Evolutionary conservation across 2,113 vertebrate genomes (phyloP).

Genomic region (Trachemys scripta): DNA sequence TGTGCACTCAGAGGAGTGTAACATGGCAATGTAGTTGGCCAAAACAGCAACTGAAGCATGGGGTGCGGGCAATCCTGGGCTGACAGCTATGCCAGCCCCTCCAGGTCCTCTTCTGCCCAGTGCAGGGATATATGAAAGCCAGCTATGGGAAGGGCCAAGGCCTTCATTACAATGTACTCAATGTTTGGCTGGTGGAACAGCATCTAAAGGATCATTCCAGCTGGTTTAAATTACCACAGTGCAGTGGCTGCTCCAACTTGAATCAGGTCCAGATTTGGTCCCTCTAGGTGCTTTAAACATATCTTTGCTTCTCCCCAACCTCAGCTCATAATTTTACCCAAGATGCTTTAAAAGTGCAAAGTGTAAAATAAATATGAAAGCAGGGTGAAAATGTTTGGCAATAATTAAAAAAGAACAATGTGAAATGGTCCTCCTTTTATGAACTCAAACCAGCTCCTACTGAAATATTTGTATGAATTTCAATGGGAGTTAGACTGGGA

Average conservation of each 20-base stretch:
- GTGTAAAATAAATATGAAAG: not conserved
- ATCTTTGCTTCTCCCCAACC: not conserved
- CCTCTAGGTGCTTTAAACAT: not conserved
- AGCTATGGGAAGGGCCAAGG: too few species aligned
- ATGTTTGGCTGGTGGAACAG: not conserved
- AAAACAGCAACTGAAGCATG: not conserved
- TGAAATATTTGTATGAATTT: not conserved
- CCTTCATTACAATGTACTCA: not conserved
- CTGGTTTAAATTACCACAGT: not conserved
- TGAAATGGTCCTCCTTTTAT: not conserved
- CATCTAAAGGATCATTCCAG: not conserved
- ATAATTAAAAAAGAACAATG: not conserved
- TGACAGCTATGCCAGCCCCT: too few species aligned
- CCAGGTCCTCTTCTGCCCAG: too few species aligned
- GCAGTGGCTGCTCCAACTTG: not conserved
- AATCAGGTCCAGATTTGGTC: not conserved
- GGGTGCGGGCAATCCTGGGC: too few species aligned
- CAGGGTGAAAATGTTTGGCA: not conserved
- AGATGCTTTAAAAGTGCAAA: not conserved
- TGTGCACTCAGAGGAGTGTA: not conserved
- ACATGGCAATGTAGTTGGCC: not conserved
- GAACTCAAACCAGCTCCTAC: not conserved
- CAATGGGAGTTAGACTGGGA: not conserved
- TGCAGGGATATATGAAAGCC: too few species aligned
- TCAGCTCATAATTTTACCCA: not conserved